Evolutionary conservation across 2,888 invertebrate genomes (phyloP), one percentile per base, ranked within the genome.

Genomic region (Eupithecia vulgata): DNA sequence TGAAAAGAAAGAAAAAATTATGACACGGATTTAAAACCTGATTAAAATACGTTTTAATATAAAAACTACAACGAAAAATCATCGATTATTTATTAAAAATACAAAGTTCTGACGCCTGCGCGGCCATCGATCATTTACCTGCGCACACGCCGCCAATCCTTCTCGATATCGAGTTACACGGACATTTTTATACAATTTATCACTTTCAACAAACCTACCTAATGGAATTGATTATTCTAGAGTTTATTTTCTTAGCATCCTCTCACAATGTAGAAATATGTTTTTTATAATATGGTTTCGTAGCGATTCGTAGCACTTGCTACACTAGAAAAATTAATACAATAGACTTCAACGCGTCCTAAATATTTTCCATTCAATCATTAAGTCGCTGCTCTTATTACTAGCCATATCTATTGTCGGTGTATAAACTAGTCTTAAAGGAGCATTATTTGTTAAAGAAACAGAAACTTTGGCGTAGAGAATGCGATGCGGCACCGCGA

Each of bases 401-500:
- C 13, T 57, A 57, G 12, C 7, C 12, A 13, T 13, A 52, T 1
- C 13, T 21, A 4, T 21, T 25, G 25, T 57, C 57, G 68, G 68
- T 65, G 68, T 34, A 17, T 17, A 15, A 10, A 64, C 13, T 17
- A 64, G 35, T 12, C n/a, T 64, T 64, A 35, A 64, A 64, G n/a
- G 57, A 57, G 57, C 57, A 71, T 68, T 74, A 74, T 72, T 74
- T 72, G 71, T 64, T 35, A 65, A 76, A 81, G 75, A 73, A 71
- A 80, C 76, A 80, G 76, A 83, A 81, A 84, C 83, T 88, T 89
- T 88, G 86, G 88, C 87, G 85, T 85, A 84, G 85, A 70, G 84
- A 87, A 85, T 87, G 86, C 86, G 83, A 85, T 87, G 86, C 86
- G 83, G 84, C 81, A 83, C 83, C 89, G 90, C 90, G 90, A 89